A percentile compares a stretch with the other conserved stretches of the same genome.
Evolutionary conservation across 2,797 vertebrate species (phyloP).

Genomic region (Eptatretus atami): DNA sequence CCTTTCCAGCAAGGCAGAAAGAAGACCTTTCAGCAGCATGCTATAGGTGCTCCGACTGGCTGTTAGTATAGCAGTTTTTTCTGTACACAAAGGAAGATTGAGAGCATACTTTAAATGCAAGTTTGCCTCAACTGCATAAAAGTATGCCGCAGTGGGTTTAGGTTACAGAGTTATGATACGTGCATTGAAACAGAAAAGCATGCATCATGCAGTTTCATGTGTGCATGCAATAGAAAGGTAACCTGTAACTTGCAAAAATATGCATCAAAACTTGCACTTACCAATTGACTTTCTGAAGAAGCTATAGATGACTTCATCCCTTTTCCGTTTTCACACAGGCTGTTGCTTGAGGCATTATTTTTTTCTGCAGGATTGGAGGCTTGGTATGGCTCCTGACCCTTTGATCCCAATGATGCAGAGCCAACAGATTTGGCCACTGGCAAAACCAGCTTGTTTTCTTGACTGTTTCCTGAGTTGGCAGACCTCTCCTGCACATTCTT

Average conservation of each 20-base stretch:
- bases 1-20: slow-evolving; percentile 15
- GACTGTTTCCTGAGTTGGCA: slow-evolving; percentile 38
- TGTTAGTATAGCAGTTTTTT: slow-evolving; percentile 99
- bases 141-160: neutral
- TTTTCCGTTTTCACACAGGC: neutral
- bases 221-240: no score
- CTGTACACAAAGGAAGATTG: slow-evolving; percentile 21
- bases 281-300: no score
- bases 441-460: neutral
- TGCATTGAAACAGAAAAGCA: no score
- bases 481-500: slow-evolving; percentile 38
- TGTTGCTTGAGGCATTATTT: neutral
- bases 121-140: slow-evolving; percentile 10
- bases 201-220: no score
- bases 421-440: neutral
- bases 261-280: no score
- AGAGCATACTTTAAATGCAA: slow-evolving; percentile 14
- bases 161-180: no score
- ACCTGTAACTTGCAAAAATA: no score
- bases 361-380: neutral
- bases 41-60: slow-evolving; percentile 96
- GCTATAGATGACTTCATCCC: no score
- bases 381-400: neutral
- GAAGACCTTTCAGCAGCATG: slow-evolving; percentile 87
- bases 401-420: neutral